Conservation (phyloP, 2,888 invertebrate genomes). For the Bimastos eiseni region DNA sequence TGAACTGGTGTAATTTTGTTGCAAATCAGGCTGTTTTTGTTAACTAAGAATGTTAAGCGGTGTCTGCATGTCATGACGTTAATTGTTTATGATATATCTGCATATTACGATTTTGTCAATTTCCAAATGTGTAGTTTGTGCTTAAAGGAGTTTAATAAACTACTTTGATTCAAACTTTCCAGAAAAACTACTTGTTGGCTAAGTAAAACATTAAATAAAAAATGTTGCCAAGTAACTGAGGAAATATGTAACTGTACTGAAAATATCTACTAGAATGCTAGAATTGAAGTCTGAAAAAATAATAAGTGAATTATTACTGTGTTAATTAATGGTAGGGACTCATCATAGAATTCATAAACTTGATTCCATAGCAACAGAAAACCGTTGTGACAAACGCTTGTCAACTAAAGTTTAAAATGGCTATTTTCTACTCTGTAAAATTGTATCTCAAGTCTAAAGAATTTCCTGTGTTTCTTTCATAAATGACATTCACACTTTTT, state of each 20-base stretch:
- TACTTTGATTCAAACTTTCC: neutral
- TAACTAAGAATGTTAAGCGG: neutral
- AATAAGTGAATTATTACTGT: neutral
- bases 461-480: too few species aligned
- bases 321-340: neutral
- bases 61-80: conserved; percentile 5
- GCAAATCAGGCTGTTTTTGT: neutral
- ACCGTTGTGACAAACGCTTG: neutral
- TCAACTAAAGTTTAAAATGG: too few species aligned
- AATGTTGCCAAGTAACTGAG: neutral
- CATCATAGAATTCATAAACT: neutral
- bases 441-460: too few species aligned
- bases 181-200: neutral
- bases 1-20: neutral
- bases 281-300: neutral
- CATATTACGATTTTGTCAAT: neutral
- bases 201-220: neutral
- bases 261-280: neutral
- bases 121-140: neutral
- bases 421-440: too few species aligned
- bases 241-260: neutral
- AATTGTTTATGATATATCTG: neutral
- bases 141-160: neutral
- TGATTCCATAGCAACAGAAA: neutral
- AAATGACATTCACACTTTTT: too few species aligned